Evolutionary conservation across 2,113 vertebrate genomes (phyloP).

Genomic region (Rattus rattus): DNA sequence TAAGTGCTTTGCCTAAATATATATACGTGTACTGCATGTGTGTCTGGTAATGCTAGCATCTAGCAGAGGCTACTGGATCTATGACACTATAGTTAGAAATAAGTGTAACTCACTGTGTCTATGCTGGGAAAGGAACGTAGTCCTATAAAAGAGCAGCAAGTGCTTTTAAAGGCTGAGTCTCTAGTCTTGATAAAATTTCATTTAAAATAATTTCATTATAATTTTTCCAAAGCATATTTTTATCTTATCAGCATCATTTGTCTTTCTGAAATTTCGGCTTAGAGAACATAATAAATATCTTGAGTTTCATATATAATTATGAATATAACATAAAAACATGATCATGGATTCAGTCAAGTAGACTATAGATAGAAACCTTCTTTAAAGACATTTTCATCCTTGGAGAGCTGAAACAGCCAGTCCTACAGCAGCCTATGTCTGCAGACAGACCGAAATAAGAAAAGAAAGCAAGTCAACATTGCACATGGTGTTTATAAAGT

Average conservation of each 20-base stretch:
- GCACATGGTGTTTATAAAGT: background rate
- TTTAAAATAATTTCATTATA: background rate
- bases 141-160: background rate
- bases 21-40: background rate
- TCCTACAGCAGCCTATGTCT: background rate
- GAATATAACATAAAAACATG: background rate
- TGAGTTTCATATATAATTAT: background rate
- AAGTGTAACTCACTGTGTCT: background rate
- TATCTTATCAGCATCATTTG: background rate
- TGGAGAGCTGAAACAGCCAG: background rate
- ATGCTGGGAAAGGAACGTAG: background rate
- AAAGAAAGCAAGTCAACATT: background rate
- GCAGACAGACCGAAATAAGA: background rate
- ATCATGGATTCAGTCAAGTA: background rate
- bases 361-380: background rate
- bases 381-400: background rate
- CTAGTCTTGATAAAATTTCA: background rate
- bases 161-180: background rate
- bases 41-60: background rate
- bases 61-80: background rate
- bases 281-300: background rate
- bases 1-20: background rate
- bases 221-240: background rate
- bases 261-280: background rate
- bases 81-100: background rate